Evolutionary conservation across 2,888 invertebrate genomes (phyloP), one percentile per base, ranked within the genome.

Genomic region (Eurois occulta): DNA sequence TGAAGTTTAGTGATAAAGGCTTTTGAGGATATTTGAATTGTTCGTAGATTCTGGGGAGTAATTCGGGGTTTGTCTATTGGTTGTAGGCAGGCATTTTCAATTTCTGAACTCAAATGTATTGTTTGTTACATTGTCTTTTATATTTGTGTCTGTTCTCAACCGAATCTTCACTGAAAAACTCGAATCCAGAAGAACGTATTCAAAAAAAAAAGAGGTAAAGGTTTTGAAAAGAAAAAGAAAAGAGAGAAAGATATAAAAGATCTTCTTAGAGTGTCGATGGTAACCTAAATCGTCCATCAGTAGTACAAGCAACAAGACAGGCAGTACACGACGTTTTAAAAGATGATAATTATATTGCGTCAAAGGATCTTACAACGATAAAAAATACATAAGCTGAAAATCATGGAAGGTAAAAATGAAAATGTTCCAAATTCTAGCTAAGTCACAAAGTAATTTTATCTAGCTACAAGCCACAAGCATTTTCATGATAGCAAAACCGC

Each of bases 1-100:
- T 83, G 71, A 78, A 65, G 83, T 52, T 41, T n/a, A 2, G 32
- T 41, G 28, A 48, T 65, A 75, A 48, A 75, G 68, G 55, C 24
- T 52, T 76, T 65, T 28, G 58, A 11, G 16, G 52, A 43, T 75
- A 52, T 58, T 82, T 58, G 76, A 58, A 69, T 75, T 58, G 76
- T 76, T 69, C 0, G 35, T 18, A 2, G 24, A 35, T 38, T 81
- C 52, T 67, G 0, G 28, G 13, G 21, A 43, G 10, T 58, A 38
- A 48, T 41, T 79, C 28, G 24, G 10, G 28, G 24, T 8, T 75
- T 67, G 38, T 55, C 28, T 80, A 1, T 75, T 67, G 35, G 24
- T 21, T 28, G 32, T 18, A 6, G 16, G 38, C 58, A 28, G 7
- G 16, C 41, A 13, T 43, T 28, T 65, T 10, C 48, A 52, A 43